Conservation (phyloP, 2,113 vertebrate species). For the Silurus asotus region DNA sequence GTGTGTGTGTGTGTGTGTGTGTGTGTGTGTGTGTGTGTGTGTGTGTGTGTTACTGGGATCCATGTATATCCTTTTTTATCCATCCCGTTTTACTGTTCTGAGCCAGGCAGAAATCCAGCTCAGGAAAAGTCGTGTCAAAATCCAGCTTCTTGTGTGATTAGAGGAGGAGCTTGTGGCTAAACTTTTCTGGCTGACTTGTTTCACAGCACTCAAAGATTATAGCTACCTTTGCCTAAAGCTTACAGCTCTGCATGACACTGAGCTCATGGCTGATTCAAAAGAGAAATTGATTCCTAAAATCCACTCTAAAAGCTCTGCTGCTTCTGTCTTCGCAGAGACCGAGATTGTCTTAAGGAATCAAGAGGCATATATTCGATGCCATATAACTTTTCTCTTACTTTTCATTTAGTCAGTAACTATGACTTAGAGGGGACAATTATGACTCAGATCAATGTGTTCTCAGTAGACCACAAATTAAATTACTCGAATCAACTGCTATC, state of each 20-base stretch:
- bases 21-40: not conserved
- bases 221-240: conserved; percentile 36
- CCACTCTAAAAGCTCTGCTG: conserved; percentile 55
- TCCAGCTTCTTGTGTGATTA: conserved; percentile 59
- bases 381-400: not conserved
- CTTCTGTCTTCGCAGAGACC: conserved; percentile 37
- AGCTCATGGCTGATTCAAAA: conserved; percentile 65
- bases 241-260: conserved; percentile 46
- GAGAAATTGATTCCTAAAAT: conserved; percentile 71
- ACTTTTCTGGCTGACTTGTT: conserved; percentile 69
- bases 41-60: conserved; percentile 8
- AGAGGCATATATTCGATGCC: not conserved
- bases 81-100: conserved; percentile 35
- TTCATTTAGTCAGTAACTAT: not conserved
- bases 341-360: not conserved
- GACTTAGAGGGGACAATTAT: not conserved
- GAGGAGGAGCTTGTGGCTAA: conserved; percentile 59
- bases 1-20: not conserved
- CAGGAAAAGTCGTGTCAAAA: conserved; percentile 63
- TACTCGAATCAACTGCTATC: not conserved
- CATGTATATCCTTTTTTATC: conserved; percentile 29
- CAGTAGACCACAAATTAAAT: not conserved
- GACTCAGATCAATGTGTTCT: not conserved
- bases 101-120: conserved; percentile 68
- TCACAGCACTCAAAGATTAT: conserved; percentile 64